A percentile compares a stretch with the other conserved stretches of the same genome.
Conservation (phyloP, 2,113 vertebrate genomes). For the Chionis minor region DNA sequence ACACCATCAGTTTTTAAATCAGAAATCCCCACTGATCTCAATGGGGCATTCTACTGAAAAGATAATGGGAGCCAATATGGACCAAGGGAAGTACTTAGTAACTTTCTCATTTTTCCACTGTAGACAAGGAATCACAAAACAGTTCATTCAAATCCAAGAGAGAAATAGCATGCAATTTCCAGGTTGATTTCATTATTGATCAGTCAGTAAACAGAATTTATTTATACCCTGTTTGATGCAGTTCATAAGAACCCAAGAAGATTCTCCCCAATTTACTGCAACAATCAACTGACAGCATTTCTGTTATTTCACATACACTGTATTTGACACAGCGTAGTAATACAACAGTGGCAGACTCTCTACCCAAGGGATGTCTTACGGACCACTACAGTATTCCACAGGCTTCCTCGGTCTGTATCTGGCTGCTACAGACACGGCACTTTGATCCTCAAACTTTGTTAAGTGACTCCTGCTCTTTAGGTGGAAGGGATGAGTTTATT, state of each 20-base stretch:
- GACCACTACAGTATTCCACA: background rate
- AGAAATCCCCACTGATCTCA: conserved; percentile 27
- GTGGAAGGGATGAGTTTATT: background rate
- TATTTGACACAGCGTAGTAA: background rate
- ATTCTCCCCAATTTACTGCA: background rate
- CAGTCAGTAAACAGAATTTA: background rate
- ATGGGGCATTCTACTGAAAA: conserved; percentile 16
- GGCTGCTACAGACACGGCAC: background rate
- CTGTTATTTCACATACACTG: background rate
- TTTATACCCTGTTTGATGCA: background rate
- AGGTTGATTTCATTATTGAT: conserved; percentile 53
- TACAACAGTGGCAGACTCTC: background rate
- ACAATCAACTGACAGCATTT: background rate
- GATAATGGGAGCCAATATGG: background rate
- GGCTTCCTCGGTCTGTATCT: background rate
- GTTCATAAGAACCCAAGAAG: background rate
- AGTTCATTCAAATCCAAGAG: conserved; percentile 16
- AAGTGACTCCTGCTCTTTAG: background rate
- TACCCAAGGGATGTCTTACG: background rate
- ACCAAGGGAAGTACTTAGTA: conserved; percentile 20
- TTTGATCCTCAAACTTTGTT: background rate
- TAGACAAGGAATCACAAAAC: conserved; percentile 8
- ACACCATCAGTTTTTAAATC: conserved; percentile 39
- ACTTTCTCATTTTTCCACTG: conserved; percentile 20
- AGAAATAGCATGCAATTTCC: background rate